Evolutionary conservation across 2,113 vertebrate species (phyloP).

Genomic region (Cichladusa arquata): DNA sequence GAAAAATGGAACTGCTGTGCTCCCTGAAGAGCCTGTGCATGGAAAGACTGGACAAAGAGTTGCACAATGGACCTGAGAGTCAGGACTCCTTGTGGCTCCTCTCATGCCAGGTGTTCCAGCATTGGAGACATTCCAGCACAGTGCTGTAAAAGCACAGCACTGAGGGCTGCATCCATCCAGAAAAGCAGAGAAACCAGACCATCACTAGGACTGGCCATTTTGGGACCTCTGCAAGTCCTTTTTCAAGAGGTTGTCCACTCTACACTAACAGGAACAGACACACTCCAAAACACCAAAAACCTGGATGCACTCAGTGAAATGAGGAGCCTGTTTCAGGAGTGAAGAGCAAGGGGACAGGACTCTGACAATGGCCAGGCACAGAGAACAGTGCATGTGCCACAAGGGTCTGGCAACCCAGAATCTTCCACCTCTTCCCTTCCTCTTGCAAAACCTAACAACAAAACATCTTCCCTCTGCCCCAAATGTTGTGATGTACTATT

Average conservation of each 20-base stretch:
- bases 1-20: background rate
- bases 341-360: background rate
- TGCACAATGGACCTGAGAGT: background rate
- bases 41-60: background rate
- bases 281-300: background rate
- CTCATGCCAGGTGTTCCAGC: background rate
- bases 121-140: background rate
- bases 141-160: background rate
- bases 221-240: background rate
- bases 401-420: background rate
- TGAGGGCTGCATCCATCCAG: background rate
- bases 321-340: background rate
- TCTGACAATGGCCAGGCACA: background rate
- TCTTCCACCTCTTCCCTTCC: background rate
- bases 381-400: background rate
- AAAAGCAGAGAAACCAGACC: background rate
- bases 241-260: background rate
- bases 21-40: background rate
- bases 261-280: background rate
- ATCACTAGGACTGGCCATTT: accelerated
- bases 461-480: background rate
- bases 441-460: background rate
- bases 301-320: background rate
- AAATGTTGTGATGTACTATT: background rate
- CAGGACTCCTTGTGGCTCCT: background rate